phyloP scores from a whole-genome alignment of 2,888 invertebrate species.

The Anodontia alba region DNA sequence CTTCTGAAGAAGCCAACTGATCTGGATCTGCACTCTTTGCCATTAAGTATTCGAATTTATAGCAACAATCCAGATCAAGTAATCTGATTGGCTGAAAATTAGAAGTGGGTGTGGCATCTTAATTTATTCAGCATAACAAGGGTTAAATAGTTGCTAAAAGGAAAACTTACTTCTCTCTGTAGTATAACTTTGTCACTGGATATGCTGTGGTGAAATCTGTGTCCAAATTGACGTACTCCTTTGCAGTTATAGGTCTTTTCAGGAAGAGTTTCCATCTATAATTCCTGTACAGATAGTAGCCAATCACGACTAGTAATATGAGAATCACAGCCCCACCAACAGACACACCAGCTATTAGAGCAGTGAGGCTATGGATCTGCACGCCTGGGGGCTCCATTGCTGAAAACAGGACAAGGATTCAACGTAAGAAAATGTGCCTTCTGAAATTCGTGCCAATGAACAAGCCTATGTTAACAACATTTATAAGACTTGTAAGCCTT shows the following conservation, averaged over 20 bases:
- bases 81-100: too few relatives aligned
- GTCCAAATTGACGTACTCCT: constrained; percentile 46
- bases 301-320: constrained; percentile 38
- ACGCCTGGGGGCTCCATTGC: constrained; percentile 14
- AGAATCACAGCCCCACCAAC: constrained; percentile 52
- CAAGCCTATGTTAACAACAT: too few relatives aligned
- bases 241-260: constrained; percentile 57
- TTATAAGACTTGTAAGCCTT: too few relatives aligned
- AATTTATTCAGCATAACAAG: too few relatives aligned
- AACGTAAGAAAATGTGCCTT: too few relatives aligned
- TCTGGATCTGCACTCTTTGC: too few relatives aligned
- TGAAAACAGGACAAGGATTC: not conserved
- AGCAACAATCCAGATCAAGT: too few relatives aligned
- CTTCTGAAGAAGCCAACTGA: too few relatives aligned
- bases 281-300: constrained; percentile 53
- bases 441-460: too few relatives aligned
- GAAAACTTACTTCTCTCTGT: constrained; percentile 58
- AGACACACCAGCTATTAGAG: constrained; percentile 59
- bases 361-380: constrained; percentile 37
- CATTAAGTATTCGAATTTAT: too few relatives aligned
- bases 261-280: constrained; percentile 63
- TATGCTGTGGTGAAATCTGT: constrained; percentile 50
- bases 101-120: too few relatives aligned
- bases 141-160: too few relatives aligned
- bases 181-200: constrained; percentile 66